These are phyloP conservation scores for Akabosia matsudoensis DNA, from an alignment of 1,140 invertebrate genomes.

Conservation along the genomic window DNA sequence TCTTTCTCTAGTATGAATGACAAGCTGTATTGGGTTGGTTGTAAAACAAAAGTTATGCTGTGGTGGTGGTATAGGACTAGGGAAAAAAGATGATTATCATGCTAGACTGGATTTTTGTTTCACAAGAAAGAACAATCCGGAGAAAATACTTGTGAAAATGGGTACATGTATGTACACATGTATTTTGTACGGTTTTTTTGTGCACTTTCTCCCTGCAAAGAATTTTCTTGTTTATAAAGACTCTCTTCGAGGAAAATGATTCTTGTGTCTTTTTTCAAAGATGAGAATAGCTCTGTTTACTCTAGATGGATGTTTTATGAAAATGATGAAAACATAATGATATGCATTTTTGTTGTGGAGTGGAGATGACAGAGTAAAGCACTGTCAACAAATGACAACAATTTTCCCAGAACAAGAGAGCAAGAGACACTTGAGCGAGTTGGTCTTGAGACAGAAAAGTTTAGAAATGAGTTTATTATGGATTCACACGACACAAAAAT, in stretches of 20 bases:
- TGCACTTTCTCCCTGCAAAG: too few relatives aligned
- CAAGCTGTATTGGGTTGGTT: neutral
- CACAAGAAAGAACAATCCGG: neutral
- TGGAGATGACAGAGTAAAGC: neutral
- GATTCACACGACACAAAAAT: neutral
- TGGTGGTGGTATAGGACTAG: neutral
- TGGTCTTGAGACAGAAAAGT: neutral
- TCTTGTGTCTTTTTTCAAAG: too few relatives aligned
- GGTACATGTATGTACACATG: too few relatives aligned
- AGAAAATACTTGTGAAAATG: too few relatives aligned
- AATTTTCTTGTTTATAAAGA: too few relatives aligned
- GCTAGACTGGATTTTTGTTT: neutral
- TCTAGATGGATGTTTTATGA: too few relatives aligned
- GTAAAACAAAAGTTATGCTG: neutral
- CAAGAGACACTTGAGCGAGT: neutral
- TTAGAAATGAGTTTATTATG: neutral
- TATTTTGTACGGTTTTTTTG: too few relatives aligned
- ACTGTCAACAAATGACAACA: constrained; percentile 16
- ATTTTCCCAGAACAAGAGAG: neutral
- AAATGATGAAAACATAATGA: too few relatives aligned
- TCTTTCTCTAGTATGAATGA: neutral
- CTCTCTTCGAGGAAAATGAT: too few relatives aligned
- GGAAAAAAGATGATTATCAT: neutral
- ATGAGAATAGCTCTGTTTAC: neutral
- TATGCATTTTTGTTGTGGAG: too few relatives aligned